Percentiles rank a stretch among this genome's conserved stretches.
Conservation (phyloP, 64 coral and sea anemone genomes). For the Platygyra sinensis region DNA sequence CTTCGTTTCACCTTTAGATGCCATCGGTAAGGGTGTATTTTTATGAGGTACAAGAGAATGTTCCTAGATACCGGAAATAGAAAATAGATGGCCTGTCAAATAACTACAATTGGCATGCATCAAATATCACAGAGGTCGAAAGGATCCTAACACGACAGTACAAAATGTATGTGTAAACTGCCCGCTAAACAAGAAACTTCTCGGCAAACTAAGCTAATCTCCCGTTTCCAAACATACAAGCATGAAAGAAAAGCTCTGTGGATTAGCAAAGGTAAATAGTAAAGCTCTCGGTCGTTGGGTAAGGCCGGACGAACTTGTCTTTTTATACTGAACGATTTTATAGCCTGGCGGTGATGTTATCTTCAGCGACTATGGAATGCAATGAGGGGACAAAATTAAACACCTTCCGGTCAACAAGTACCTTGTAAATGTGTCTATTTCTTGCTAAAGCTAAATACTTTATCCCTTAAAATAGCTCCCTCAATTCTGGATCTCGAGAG, state of each 20-base stretch:
- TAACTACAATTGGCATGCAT: constrained; percentile 44
- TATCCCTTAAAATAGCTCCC: neutral
- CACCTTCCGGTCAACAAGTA: constrained; percentile 41
- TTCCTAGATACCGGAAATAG: constrained; percentile 42
- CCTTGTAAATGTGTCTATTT: constrained; percentile 15
- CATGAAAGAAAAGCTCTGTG: neutral
- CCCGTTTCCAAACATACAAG: neutral
- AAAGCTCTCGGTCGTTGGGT: neutral
- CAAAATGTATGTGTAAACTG: neutral
- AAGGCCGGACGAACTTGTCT: neutral
- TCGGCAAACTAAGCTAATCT: neutral
- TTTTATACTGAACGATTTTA: neutral
- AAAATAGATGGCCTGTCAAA: constrained; percentile 45
- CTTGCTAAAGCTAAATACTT: neutral
- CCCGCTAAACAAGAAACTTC: neutral
- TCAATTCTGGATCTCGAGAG: neutral
- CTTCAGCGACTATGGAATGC: constrained; percentile 27
- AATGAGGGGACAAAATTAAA: neutral
- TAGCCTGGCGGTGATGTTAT: neutral
- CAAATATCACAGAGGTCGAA: constrained; percentile 38
- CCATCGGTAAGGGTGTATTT: neutral
- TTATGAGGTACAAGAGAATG: constrained; percentile 30
- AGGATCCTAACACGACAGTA: neutral
- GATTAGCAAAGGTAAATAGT: neutral
- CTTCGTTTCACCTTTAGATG: neutral